phyloP scores from a whole-genome alignment of 2,113 vertebrate species.

The Rhinolophus sinicus region DNA sequence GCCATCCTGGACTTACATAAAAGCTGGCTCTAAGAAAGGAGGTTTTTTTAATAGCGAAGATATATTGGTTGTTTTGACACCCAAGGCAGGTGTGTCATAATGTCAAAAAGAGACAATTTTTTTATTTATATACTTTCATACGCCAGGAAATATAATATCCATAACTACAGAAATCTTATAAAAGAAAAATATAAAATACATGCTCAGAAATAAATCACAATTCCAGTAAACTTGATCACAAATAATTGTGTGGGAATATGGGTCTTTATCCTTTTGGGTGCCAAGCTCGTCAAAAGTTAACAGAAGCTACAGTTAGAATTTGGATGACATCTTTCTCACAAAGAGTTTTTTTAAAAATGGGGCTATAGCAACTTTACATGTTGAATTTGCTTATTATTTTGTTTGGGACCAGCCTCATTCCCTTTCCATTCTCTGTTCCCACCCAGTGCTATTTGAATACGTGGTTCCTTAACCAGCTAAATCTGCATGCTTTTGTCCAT shows the following conservation, averaged over 20 bases:
- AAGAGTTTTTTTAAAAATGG: constrained; percentile 22
- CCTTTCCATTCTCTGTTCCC: not conserved
- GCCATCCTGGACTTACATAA: constrained; percentile 19
- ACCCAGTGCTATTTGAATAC: not conserved
- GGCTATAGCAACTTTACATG: not conserved
- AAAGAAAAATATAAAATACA: constrained; percentile 43
- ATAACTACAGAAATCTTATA: not conserved
- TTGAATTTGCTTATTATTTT: constrained; percentile 7
- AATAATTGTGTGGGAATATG: not conserved
- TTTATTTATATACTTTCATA: constrained; percentile 36
- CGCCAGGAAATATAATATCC: not conserved
- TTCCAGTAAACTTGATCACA: not conserved
- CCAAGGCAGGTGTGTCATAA: not conserved
- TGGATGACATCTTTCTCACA: not conserved
- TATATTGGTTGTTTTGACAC: constrained; percentile 6
- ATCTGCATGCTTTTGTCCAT: not conserved
- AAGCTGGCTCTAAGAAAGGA: constrained; percentile 32
- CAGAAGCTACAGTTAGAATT: constrained; percentile 33
- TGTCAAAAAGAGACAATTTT: not conserved
- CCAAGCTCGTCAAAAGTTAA: not conserved
- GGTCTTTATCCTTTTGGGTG: not conserved
- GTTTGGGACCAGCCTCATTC: not conserved
- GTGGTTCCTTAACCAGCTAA: not conserved
- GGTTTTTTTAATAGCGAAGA: not conserved
- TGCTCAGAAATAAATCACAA: constrained; percentile 32